Evolutionary conservation across 2,888 invertebrate genomes (phyloP), one percentile per base, ranked within the genome.

Genomic region (Andrena camellia): DNA sequence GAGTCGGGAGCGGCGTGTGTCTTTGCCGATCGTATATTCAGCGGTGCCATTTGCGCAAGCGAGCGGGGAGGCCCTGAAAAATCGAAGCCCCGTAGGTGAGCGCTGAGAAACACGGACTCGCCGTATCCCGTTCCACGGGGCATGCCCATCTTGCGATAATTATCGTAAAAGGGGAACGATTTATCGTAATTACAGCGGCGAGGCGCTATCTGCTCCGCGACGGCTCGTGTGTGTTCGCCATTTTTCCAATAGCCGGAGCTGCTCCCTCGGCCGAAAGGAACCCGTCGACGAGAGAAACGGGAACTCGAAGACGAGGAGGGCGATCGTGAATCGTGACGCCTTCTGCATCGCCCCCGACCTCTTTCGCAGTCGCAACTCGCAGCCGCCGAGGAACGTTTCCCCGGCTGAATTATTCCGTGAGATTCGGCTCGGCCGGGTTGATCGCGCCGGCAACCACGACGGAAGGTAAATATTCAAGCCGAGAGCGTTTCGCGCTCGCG

Each of bases 171-270:
- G 69, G 70, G 60, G 73, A 85, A 76, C 77, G 78, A 88, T 88
- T 88, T 85, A 88, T 86, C 70, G 81, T 78, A 82, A 84, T 88
- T 88, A 83, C 74, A 69, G 57, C 59, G 74, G 50, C 33, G 68
- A 42, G 42, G 71, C 52, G 60, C 74, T 77, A 75, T 83, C 76
- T 76, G 48, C 42, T 73, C 54, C 66, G 42, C 68, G 59, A 70
- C 63, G 52, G 60, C 52, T 50, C 48, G 66, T 57, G 50, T 26
- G 68, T 26, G 68, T 48, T 64, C 72, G 66, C 59, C 35, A 33
- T 64, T 77, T 66, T 69, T 79, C 59, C 26, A 42, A 3, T 7
- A 13, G 23, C 13, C 60, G n/a, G 7, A 4, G 33, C 20, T 67
- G 8, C 64, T 50, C 35, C 23, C 35, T 17, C 60, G 54, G 20